Evolutionary conservation across 2,797 vertebrate genomes (phyloP), one percentile per base, ranked within the genome.

Genomic region (Sphaeramia orbicularis): DNA sequence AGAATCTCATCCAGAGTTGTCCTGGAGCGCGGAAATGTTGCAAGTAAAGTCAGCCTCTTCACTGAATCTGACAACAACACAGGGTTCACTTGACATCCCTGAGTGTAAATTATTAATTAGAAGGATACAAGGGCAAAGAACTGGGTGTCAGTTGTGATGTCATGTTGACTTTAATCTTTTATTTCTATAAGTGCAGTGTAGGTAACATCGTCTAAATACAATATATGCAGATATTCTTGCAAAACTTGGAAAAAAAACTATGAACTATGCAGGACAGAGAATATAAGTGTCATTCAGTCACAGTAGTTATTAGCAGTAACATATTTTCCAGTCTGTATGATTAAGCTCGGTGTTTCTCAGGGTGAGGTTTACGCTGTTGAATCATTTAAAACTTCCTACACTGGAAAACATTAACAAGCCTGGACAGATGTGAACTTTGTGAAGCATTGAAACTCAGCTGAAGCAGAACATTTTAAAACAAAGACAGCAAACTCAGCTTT

Each of bases 1-100:
- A 96, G 80, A 96, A 95, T 79, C 92, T 98, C 36, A 96, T 97
- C 78, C 96, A 97, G 91, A 96, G 96, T 76, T 96, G 95, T 81
- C 96, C 95, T 0, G 96, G 96, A 63, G 96, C 96, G 30, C 95
- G 94, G 53, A 96, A 97, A 69, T 97, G 96, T 62, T 81, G 79
- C 88, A 95, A 94, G 96, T 96, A 87, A 87, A 90, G 90, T 32
- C 13, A 37, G 3, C 5, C 4, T 24, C 14, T 4, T 40, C 2
- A 10, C 15, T 10, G 7, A 44, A 4, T n/a, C 40, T 43, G 4
- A 4, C 7, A 2, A 6, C 10, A 40, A 10, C 50, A n/a, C 45
- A 11, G 19, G 21, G 50, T n/a, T 7, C 45, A 32, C 16, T 19
- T n/a, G 1, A 41, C 10, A 56, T 19, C 10, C 27, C 7, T 12